phyloP scores from a whole-genome alignment of 37 sponge, comb jelly and placozoan species.

The Agelas oroides region DNA sequence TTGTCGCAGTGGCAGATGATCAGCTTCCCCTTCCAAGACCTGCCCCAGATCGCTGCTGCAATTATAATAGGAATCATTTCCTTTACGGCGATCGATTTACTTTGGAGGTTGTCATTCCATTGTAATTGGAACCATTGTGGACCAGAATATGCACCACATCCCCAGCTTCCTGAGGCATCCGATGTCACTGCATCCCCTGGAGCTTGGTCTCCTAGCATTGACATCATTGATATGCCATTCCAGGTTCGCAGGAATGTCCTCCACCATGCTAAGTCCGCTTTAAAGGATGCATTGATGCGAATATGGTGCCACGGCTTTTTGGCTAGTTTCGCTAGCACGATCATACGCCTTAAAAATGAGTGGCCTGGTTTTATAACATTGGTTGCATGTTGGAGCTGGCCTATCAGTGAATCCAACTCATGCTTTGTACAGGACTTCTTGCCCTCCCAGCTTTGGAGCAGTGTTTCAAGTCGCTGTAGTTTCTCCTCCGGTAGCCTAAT shows the following conservation, averaged over 20 bases:
- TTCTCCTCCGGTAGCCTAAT: neutral
- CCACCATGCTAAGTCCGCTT: neutral
- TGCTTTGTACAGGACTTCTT: neutral
- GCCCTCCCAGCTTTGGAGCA: neutral
- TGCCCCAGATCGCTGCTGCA: too few relatives aligned
- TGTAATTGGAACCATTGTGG: neutral
- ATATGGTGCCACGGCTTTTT: neutral
- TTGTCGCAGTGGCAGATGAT: too few relatives aligned
- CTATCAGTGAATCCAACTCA: neutral
- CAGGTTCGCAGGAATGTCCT: neutral
- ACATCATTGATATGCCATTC: neutral
- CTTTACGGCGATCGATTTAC: too few relatives aligned
- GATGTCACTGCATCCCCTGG: neutral
- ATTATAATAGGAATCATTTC: too few relatives aligned
- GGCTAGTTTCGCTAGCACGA: too few relatives aligned
- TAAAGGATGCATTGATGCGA: neutral
- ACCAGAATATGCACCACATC: too few relatives aligned
- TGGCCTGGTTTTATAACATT: neutral
- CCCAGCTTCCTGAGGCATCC: neutral
- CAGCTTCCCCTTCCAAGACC: too few relatives aligned
- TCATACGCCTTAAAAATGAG: too few relatives aligned
- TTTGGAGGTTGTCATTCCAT: too few relatives aligned
- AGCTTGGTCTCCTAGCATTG: neutral
- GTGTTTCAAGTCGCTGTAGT: neutral
- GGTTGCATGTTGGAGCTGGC: neutral